Evolutionary conservation across 2,113 vertebrate genomes (phyloP).

Genomic region (Promerops cafer): DNA sequence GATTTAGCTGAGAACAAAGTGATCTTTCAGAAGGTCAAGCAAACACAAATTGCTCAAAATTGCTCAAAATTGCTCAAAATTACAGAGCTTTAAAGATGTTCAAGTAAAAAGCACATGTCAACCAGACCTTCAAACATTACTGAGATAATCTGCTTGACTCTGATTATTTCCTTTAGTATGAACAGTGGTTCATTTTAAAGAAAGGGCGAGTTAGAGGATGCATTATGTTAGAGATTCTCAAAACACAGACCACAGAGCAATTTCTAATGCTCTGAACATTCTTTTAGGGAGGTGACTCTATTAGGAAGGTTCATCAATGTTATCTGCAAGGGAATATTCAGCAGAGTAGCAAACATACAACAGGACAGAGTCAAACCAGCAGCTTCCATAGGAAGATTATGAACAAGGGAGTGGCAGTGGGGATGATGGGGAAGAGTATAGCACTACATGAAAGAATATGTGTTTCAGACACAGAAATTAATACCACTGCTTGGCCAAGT

Average conservation of each 20-base stretch:
- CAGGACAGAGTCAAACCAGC: background rate
- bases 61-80: background rate
- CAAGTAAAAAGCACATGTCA: background rate
- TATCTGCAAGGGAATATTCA: background rate
- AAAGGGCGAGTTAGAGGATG: background rate
- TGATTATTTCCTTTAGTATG: background rate
- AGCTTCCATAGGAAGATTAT: background rate
- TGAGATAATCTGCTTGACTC: background rate
- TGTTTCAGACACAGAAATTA: background rate
- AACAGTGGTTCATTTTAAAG: background rate
- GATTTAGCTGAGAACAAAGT: background rate
- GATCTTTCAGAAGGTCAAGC: conserved; percentile 13
- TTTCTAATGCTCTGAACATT: background rate
- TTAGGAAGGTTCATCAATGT: background rate
- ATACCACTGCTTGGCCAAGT: background rate
- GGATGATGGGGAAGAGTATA: background rate
- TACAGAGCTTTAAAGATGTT: background rate
- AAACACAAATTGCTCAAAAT: conserved; percentile 18
- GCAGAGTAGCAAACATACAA: background rate
- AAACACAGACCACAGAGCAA: background rate
- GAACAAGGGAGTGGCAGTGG: background rate
- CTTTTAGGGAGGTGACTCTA: background rate
- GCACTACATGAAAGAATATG: background rate
- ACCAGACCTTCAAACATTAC: background rate
- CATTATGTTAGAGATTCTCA: background rate